Base-by-base conservation (phyloP, 2,888 invertebrate genomes). In the Erynnis tages region DNA sequence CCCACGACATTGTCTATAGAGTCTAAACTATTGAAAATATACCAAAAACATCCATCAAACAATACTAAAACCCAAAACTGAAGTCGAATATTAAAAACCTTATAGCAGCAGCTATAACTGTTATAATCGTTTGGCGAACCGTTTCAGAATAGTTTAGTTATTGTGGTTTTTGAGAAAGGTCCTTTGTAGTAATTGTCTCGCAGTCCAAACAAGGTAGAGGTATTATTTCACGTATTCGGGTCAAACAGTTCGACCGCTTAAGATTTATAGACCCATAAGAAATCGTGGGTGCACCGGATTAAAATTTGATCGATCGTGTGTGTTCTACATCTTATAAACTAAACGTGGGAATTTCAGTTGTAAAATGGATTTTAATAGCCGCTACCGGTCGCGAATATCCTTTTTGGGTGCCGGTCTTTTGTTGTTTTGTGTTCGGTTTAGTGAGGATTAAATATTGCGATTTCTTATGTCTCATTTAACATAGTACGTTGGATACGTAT, bases 1-100 rank as follows among this genome's bases (percentile, higher is more conserved):
- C 86, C 82, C 87, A 86, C 85, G 83, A 76, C 68, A 64, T 73
- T 66, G 68, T 70, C 46, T 54, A 4, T n/a, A n/a, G n/a, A n/a
- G n/a, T n/a, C 57, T 32, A 81, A 77, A 84, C 84, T 82, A 84
- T 79, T 54, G 68, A 61, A 73, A 76, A 63, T 74, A 67, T 73
- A 71, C 67, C 74, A 73, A 77, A 81, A 81, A 79, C 75, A 73
- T 67, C 71, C 67, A 67, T 66, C 59, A 63, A 40, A 54, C 61
- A 57, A 59, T 59, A 54, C n/a, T 8, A 23, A 47, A 49, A 43
- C 5, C 21, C 16, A 25, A 30, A 48, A 10, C 21, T 1, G 10
- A 14, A 6, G n/a, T n/a, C 8, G 1, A 27, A 17, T n/a, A n/a
- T 7, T 13, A 0, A 19, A 5, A 10, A 6, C 41, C 54, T 53